phyloP scores from a whole-genome alignment of 2,113 vertebrate genomes.

The Dicaeum eximium region DNA sequence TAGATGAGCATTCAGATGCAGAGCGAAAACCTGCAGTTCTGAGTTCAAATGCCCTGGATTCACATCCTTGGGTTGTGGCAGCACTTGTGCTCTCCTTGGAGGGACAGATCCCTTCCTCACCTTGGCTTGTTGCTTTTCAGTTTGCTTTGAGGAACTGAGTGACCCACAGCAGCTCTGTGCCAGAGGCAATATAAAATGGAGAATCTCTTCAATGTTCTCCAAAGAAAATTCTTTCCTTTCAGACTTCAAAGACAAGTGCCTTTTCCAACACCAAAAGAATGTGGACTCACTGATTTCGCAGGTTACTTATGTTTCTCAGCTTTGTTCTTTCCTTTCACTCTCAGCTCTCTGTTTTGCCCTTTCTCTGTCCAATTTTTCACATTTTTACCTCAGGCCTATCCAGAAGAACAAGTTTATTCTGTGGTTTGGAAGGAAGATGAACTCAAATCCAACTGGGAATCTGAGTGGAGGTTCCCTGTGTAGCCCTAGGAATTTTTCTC shows the following conservation, averaged over 20 bases:
- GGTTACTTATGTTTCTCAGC: background rate
- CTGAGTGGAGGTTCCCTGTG: background rate
- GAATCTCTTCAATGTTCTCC: background rate
- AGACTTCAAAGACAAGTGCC: background rate
- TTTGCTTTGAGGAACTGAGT: background rate
- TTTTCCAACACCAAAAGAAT: background rate
- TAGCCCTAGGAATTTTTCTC: background rate
- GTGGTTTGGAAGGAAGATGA: background rate
- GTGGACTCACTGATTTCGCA: background rate
- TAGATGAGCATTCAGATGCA: background rate
- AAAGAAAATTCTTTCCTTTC: background rate
- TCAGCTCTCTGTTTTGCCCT: background rate
- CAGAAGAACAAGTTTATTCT: background rate
- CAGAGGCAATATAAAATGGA: background rate
- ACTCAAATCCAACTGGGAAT: background rate
- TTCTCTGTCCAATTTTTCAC: background rate
- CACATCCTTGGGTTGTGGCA: background rate
- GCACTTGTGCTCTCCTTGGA: background rate
- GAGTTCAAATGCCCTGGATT: background rate
- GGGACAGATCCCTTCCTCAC: background rate
- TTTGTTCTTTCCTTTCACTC: background rate
- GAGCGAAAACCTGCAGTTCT: background rate
- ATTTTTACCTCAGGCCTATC: background rate
- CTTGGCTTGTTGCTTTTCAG: background rate
- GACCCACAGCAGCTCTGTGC: background rate